Evolutionary conservation across 2,888 invertebrate genomes (phyloP), one percentile per base, ranked within the genome.

Genomic region (Ariolimax columbianus): DNA sequence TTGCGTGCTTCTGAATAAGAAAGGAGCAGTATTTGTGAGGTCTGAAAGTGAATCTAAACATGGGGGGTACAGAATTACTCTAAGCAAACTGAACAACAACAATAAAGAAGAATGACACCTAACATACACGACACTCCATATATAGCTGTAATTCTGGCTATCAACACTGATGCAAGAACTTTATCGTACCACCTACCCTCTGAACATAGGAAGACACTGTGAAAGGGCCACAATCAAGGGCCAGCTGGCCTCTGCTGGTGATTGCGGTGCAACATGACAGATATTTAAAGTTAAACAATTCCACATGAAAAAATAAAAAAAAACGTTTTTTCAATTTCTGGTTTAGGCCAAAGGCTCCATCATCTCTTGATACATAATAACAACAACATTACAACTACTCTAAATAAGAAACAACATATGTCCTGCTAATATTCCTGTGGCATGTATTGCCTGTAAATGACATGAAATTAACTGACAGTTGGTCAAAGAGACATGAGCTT

Each of bases 151-250:
- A n/a, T n/a, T n/a, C n/a, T 55, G 30, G 26, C 30, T 2, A 70
- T 19, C 33, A 70, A 72, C 38, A 72, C 7, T 30, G 30, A 75
- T 47, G 30, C 30, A 47, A 75, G 30, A 75, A 72, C 26, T 38
- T 40, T 38, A 75, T 11, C 36, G 38, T 11, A 72, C 14, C 30
- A 88, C 90, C 77, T 93, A 93, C 93, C 93, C 92, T 90, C 87
- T 90, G 88, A 87, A 91, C 92, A 89, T 93, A 93, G 73, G 92
- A 91, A 72, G 93, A 93, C 78, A 93, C 92, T 38, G 92, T 93
- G 88, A 93, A 93, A 33, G 93, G 93, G 43, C 91, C 91, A 77
- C 86, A 86, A 55, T 88, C 88, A 43, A 92, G 88, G 86, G 92
- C 92, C 81, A 92, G 87, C 77, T 90, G 91, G 77, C 91, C 90